Base-by-base conservation (phyloP, 2,113 vertebrate species). In the Catharus bicknelli region DNA sequence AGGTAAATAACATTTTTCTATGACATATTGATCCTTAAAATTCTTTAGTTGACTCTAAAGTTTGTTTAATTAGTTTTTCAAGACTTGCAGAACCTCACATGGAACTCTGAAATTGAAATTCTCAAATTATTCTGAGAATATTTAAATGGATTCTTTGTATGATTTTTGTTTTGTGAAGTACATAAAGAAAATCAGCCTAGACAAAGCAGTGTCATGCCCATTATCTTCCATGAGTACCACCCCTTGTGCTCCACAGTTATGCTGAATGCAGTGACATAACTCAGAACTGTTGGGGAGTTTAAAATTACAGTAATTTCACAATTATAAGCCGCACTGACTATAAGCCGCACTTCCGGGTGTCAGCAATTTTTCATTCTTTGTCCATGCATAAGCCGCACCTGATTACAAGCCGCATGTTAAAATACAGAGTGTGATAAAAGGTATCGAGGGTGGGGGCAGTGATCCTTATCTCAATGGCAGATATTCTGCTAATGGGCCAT, bases 11-110 rank as follows among this genome's bases (percentile, higher is more conserved):
- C 0, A 6, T 47, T 80, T 75, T 15, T 53, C 6, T 32, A 4
- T 69, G 7, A 34, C 34, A 50, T 30, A 53, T 10, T n/a, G 5
- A 12, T 82, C 7, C 21, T 61, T 58, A 64, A 61, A 67, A 18
- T 38, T 54, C 1, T 47, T 85, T 45, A 66, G 3, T 8, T 72
- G 2, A 18, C 68, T 54, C 30, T 64, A 30, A 53, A 7, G 2
- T 68, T 86, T 51, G 7, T 50, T 53, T 75, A 64, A 19, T 78
- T 66, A 58, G 13, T 50, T 93, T 70, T 67, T 47, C 19, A 25
- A 62, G 62, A 72, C 23, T 86, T 89, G 66, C 58, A 86, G 75
- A 91, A 95, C 6, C 54, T 94, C 85, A 93, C 42, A 89, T 27
- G 4, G 94, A 59, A 53, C 48, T 82, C 86, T 38, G 38, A 38